Evolutionary conservation across 2,113 vertebrate genomes (phyloP).

Genomic region (Guaruba guarouba): DNA sequence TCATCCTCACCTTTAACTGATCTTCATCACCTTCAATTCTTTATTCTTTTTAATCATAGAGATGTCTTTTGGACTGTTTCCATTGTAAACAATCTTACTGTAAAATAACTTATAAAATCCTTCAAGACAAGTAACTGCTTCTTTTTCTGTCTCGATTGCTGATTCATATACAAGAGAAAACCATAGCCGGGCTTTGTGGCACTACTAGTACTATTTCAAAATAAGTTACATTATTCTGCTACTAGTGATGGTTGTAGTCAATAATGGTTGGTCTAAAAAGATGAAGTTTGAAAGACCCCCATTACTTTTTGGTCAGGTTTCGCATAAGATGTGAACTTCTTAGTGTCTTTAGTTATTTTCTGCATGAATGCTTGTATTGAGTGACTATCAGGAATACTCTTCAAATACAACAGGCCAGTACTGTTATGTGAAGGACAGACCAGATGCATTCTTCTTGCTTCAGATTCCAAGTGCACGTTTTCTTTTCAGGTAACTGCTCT

Average conservation of each 20-base stretch:
- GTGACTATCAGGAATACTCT: not conserved
- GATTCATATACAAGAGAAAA: not conserved
- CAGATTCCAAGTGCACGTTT: not conserved
- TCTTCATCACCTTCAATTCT: not conserved
- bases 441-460: not conserved
- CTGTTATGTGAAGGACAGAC: not conserved
- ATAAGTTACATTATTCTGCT: not conserved
- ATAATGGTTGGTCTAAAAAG: not conserved
- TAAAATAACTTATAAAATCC: not conserved
- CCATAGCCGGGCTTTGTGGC: not conserved
- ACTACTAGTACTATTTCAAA: not conserved
- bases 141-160: not conserved
- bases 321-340: not conserved
- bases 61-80: not conserved
- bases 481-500: not conserved
- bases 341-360: not conserved
- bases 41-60: not conserved
- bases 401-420: not conserved
- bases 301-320: not conserved
- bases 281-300: not conserved
- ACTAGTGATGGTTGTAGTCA: accelerated
- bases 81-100: not conserved
- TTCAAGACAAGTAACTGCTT: not conserved
- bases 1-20: not conserved
- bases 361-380: not conserved